These are phyloP conservation scores for Stomatorhinus walkeri DNA, from an alignment of 2,797 vertebrate species.

Conservation along the genomic window DNA sequence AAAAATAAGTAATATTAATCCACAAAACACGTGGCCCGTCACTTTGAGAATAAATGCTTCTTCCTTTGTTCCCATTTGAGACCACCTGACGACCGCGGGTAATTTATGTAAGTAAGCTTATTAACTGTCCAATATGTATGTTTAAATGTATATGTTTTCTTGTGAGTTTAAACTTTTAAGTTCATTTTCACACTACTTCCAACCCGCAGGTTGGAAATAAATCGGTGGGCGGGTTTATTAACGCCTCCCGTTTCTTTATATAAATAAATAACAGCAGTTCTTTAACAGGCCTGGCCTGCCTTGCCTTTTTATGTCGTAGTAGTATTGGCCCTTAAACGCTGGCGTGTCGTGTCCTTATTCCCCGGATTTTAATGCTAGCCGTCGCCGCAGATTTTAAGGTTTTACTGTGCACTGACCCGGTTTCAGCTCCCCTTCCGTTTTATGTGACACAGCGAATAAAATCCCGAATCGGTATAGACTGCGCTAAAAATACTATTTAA, in stretches of 20 bases:
- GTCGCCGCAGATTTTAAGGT: conserved; percentile 3
- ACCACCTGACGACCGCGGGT: background rate
- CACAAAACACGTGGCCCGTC: background rate
- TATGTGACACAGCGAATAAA: conserved; percentile 5
- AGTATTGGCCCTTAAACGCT: background rate
- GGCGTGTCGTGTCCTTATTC: background rate
- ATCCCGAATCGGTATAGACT: background rate
- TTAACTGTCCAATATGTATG: background rate
- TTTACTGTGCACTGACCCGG: background rate
- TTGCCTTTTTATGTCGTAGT: background rate
- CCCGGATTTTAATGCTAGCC: conserved; percentile 10
- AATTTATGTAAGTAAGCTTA: background rate
- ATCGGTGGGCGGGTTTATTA: background rate
- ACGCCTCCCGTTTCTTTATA: background rate
- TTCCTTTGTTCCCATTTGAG: background rate
- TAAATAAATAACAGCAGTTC: background rate
- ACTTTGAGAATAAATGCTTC: background rate
- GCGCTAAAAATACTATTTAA: conserved; percentile 1
- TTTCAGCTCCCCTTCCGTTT: background rate
- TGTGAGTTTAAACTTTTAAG: background rate
- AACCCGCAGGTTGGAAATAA: background rate
- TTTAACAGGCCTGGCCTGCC: background rate
- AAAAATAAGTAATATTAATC: background rate
- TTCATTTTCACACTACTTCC: background rate
- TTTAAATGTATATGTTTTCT: background rate